Conservation (phyloP, 2,113 vertebrate genomes). For the Amphiprion percula region DNA sequence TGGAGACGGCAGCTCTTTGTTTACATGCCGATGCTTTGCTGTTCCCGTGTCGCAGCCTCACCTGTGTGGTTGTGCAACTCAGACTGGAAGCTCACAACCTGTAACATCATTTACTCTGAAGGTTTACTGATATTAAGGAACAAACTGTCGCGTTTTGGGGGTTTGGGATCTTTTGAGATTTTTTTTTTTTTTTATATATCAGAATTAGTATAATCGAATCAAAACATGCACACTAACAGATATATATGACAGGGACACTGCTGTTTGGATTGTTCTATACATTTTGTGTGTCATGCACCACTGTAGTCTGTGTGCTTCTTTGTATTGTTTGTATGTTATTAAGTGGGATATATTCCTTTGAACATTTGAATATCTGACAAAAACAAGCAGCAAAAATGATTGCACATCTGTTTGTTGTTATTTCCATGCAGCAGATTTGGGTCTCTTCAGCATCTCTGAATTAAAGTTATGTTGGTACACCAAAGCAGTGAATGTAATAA, state of each 20-base stretch:
- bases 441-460: conserved; percentile 3
- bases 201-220: too few species aligned
- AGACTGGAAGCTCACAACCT: background rate
- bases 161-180: too few species aligned
- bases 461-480: background rate
- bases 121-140: too few species aligned
- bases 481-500: conserved; percentile 36
- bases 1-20: conserved; percentile 5
- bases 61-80: conserved; percentile 3
- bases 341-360: background rate
- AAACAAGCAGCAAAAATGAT: conserved; percentile 3
- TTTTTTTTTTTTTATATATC: too few species aligned
- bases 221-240: background rate
- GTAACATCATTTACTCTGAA: too few species aligned
- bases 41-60: conserved; percentile 6
- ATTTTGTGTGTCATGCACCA: background rate
- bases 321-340: conserved; percentile 1
- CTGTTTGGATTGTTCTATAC: background rate
- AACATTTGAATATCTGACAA: background rate
- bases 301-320: conserved; percentile 6
- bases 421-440: background rate
- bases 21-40: conserved; percentile 11
- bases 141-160: too few species aligned
- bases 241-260: background rate
- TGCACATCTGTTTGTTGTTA: background rate